phyloP scores from a whole-genome alignment of 2,797 vertebrate genomes.

The Astyanax mexicanus region DNA sequence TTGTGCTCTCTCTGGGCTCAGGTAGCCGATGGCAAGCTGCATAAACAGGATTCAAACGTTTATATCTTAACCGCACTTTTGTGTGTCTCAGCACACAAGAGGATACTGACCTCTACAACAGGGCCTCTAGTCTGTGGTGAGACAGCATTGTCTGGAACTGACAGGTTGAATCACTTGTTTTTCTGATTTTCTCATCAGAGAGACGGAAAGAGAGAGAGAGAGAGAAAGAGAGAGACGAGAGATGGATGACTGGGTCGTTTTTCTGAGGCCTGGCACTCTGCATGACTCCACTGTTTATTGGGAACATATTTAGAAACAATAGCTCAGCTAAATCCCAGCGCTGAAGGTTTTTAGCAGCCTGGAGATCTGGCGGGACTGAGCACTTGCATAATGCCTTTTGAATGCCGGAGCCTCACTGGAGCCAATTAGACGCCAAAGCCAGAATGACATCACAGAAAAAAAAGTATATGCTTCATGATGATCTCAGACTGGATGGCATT shows the following conservation, averaged over 20 bases:
- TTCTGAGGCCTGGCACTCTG: constrained; percentile 11
- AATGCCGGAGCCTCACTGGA: constrained; percentile 25
- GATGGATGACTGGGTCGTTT: constrained; percentile 4
- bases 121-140: constrained; percentile 17
- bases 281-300: constrained; percentile 36
- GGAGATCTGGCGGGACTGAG: constrained; percentile 22
- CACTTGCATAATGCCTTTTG: constrained; percentile 33
- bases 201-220: constrained; percentile 6
- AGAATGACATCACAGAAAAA: constrained; percentile 34
- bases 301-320: constrained; percentile 51
- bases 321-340: constrained; percentile 20
- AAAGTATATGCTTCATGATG: background rate
- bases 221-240: constrained; percentile 1
- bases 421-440: constrained; percentile 28
- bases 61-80: no score
- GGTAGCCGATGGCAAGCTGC: no score
- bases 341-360: constrained; percentile 38
- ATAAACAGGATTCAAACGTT: no score
- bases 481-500: background rate
- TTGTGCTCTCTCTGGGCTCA: no score
- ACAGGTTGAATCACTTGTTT: constrained; percentile 24
- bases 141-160: constrained; percentile 30
- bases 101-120: no score
- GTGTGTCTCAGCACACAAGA: no score
- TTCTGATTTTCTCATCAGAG: constrained; percentile 10